Conservation (phyloP, 2,113 vertebrate species). For the Tamias sibiricus region DNA sequence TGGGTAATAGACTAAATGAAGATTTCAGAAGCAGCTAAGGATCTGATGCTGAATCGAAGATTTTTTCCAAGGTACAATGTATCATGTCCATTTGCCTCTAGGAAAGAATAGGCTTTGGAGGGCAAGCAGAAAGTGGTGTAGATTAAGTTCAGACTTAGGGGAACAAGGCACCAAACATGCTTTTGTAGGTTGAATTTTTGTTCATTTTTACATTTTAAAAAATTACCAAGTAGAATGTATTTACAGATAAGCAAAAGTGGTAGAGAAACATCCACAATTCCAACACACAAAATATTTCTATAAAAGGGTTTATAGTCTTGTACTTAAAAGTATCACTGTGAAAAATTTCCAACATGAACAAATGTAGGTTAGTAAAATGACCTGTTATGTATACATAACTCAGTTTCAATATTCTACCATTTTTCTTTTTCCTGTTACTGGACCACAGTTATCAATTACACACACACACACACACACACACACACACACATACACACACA, state of each 20-base stretch:
- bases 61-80: neutral
- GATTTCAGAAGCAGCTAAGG: neutral
- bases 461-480: no score
- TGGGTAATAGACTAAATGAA: neutral
- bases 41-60: neutral
- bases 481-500: neutral
- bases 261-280: neutral
- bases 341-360: neutral
- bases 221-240: neutral
- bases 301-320: neutral
- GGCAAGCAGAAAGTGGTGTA: neutral
- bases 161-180: neutral
- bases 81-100: neutral
- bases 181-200: neutral
- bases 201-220: constrained; percentile 23
- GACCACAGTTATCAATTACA: no score
- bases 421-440: neutral
- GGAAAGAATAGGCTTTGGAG: neutral
- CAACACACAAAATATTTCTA: neutral
- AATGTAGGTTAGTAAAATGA: neutral
- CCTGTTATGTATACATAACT: neutral
- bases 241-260: neutral
- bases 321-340: neutral
- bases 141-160: neutral
- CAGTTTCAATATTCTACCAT: neutral